Evolutionary conservation across 2,888 invertebrate genomes (phyloP), one percentile per base, ranked within the genome.

Genomic region (Subacronicta megacephala): DNA sequence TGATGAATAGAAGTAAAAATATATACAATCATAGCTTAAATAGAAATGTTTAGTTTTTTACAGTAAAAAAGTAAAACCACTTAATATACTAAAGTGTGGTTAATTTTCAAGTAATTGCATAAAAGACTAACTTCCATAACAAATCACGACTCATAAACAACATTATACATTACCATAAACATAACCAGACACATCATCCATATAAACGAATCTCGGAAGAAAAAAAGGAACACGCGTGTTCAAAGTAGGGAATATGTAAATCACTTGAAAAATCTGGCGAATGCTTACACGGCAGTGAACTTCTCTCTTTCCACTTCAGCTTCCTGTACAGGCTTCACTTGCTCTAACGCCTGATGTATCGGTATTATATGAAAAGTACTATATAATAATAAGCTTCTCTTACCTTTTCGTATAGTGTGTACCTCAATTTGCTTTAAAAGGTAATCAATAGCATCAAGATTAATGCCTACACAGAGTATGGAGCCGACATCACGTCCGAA

Each of bases 281-380:
- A 70, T 67, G 85, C 87, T 90, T 85, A 75, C 82, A 87, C 83
- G 84, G 87, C 87, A 87, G 83, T 80, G 82, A 86, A 85, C 78
- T 86, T 79, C 81, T 78, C 72, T 65, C 72, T 81, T 85, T 87
- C 83, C 82, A 87, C 86, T 89, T 86, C 80, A 81, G 88, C 89
- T 88, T 69, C 69, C 75, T 87, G 74, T 84, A 84, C 72, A 78
- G 81, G 87, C 89, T 90, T 92, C 82, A 84, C 81, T 88, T 82
- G 85, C 85, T 89, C 85, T 82, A 65, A 68, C 65, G 71, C 75
- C 69, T 82, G 58, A 53, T 67, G 66, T 76, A 54, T 49, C 41
- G 57, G 40, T 41, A 29, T 42, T 54, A 46, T 29, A 37, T 36
- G 15, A 58, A 46, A 59, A 50, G 18, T 57, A 66, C 56, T 55